phyloP scores from a whole-genome alignment of 2,113 vertebrate species.

The Eulemur macaco region DNA sequence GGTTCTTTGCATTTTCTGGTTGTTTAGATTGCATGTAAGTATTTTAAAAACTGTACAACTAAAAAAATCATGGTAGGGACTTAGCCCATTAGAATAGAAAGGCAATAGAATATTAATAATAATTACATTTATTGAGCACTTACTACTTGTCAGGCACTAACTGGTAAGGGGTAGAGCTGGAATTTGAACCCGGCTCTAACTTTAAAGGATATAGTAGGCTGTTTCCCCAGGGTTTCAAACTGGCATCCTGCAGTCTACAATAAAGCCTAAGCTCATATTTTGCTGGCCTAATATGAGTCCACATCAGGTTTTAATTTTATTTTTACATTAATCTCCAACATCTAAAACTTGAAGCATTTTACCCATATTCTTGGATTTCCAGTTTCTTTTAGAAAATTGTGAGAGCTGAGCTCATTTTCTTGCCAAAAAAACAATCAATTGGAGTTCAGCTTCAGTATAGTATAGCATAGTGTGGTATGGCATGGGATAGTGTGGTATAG shows the following conservation, averaged over 20 bases:
- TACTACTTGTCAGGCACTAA: not conserved
- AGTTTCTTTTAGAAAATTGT: not conserved
- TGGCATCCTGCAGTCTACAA: not conserved
- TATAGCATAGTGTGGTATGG: not conserved
- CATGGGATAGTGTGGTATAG: not conserved
- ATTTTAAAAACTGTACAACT: not conserved
- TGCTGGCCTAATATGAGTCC: not conserved
- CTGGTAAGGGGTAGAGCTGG: not conserved
- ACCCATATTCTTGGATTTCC: not conserved
- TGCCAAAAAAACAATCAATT: not conserved
- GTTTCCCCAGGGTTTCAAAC: not conserved
- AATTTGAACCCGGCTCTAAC: not conserved
- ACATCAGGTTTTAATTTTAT: not conserved
- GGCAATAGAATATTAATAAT: not conserved
- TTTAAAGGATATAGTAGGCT: not conserved
- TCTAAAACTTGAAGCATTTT: not conserved
- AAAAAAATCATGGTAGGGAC: not conserved
- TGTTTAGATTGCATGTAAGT: not conserved
- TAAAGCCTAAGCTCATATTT: not conserved
- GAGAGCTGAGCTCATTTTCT: not conserved
- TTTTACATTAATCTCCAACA: not conserved
- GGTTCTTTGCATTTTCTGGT: not conserved
- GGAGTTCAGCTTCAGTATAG: not conserved
- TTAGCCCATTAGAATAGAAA: not conserved
- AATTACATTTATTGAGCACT: not conserved